A percentile compares a stretch with the other conserved stretches of the same genome.
These are phyloP conservation scores for Drosophila tsacasi DNA, from an alignment of 1,140 invertebrate genomes.

Conservation along the genomic window DNA sequence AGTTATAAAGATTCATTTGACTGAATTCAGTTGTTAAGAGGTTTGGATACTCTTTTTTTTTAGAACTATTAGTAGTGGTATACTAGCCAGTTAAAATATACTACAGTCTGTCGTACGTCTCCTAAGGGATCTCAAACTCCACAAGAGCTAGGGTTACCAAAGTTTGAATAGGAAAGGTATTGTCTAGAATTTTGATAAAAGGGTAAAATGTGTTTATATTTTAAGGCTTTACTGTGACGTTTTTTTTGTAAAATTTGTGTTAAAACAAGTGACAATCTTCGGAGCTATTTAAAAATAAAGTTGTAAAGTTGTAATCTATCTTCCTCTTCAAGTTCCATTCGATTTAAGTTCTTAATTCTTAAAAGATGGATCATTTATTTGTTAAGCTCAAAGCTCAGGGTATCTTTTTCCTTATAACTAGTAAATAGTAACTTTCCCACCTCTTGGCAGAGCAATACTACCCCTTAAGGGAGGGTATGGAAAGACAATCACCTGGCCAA, in stretches of 20 bases:
- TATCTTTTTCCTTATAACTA: not conserved
- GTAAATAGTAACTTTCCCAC: not conserved
- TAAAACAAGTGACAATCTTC: not conserved
- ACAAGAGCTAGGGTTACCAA: not conserved
- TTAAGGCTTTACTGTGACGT: not conserved
- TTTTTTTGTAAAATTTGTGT: not conserved
- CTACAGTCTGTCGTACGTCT: not conserved
- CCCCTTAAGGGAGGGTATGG: not conserved
- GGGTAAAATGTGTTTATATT: not conserved
- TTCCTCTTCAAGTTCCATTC: no score
- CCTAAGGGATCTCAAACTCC: not conserved
- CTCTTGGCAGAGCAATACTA: not conserved
- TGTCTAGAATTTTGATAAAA: not conserved
- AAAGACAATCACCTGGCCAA: conserved; percentile 21
- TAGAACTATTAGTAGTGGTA: no score
- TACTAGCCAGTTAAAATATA: not conserved
- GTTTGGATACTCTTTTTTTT: not conserved
- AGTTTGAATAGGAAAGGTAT: not conserved
- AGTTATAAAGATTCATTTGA: conserved; percentile 8
- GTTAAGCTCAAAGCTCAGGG: no score
- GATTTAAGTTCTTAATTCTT: no score
- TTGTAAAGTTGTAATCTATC: not conserved
- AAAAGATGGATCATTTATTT: no score
- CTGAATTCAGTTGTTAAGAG: no score
- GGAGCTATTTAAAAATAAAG: not conserved